Conservation (phyloP, 2,888 invertebrate genomes). For the Hirtodrosophila histrioides region DNA sequence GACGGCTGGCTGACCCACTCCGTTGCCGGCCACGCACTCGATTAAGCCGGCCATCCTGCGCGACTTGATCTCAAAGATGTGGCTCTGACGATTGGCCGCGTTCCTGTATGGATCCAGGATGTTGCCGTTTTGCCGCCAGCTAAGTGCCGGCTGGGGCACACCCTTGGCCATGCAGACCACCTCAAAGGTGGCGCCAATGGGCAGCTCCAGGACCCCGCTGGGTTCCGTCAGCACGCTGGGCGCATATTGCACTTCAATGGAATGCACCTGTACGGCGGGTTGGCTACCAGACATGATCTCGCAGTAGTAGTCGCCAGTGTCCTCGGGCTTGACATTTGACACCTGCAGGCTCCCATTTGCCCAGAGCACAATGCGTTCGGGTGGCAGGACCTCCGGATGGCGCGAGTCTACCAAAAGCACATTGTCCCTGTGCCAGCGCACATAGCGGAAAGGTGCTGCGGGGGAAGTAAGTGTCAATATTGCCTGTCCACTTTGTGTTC, state of each 20-base stretch:
- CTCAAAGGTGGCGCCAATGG: constrained; percentile 90
- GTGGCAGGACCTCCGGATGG: constrained; percentile 85
- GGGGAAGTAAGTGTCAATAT: background rate
- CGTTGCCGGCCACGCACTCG: constrained; percentile 90
- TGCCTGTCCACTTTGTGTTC: too few relatives aligned
- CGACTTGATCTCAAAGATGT: constrained; percentile 84
- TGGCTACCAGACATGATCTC: constrained; percentile 83
- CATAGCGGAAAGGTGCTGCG: constrained; percentile 86
- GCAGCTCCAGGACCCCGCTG: constrained; percentile 89
- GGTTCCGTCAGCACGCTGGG: constrained; percentile 89
- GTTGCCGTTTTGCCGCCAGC: constrained; percentile 86
- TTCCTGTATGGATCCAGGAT: constrained; percentile 68
- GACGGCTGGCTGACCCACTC: constrained; percentile 89
- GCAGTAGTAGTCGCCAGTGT: constrained; percentile 86
- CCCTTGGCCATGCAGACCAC: constrained; percentile 90
- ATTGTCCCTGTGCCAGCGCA: constrained; percentile 90
- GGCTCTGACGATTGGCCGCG: constrained; percentile 80
- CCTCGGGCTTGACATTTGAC: constrained; percentile 84
- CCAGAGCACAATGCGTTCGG: constrained; percentile 87
- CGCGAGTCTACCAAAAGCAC: constrained; percentile 87
- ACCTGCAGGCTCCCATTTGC: constrained; percentile 90
- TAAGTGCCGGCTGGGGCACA: constrained; percentile 89
- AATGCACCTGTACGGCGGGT: constrained; percentile 87
- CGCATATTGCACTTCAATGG: constrained; percentile 91
- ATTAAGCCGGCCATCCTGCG: constrained; percentile 89